Evolutionary conservation across 1,140 invertebrate genomes (phyloP).

Genomic region (Agrilus planipennis): DNA sequence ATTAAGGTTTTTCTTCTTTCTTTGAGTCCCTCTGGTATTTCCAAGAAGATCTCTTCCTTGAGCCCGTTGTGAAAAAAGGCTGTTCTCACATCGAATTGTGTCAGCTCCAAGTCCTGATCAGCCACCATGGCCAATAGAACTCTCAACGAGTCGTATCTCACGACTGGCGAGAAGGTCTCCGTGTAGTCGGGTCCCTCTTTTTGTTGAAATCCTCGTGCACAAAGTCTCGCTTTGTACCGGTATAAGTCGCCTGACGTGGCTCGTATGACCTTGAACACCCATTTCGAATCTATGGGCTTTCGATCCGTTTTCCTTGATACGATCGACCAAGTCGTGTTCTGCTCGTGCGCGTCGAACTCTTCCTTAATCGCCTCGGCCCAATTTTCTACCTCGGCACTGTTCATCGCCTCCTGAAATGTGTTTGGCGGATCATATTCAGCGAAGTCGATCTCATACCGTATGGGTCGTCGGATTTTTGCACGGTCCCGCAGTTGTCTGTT

Average conservation of each 20-base stretch:
- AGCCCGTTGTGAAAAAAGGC: slow-evolving; percentile 28
- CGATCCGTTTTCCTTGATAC: slow-evolving; percentile 19
- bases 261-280: slow-evolving; percentile 31
- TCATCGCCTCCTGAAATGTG: slow-evolving; percentile 12
- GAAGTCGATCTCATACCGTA: slow-evolving; percentile 7
- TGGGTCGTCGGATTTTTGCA: slow-evolving; percentile 2
- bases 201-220: slow-evolving; percentile 35
- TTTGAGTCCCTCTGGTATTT: slow-evolving; percentile 24
- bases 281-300: slow-evolving; percentile 27
- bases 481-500: too few relatives aligned
- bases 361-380: slow-evolving; percentile 22
- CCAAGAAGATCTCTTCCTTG: slow-evolving; percentile 31
- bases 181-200: slow-evolving; percentile 20
- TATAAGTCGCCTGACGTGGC: slow-evolving; percentile 18
- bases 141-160: slow-evolving; percentile 14
- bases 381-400: background rate
- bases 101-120: slow-evolving; percentile 6
- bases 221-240: slow-evolving; percentile 33
- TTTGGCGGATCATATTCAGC: slow-evolving; percentile 9
- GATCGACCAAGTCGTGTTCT: slow-evolving; percentile 25
- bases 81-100: slow-evolving; percentile 9
- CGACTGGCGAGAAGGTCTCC: slow-evolving; percentile 13
- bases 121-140: slow-evolving; percentile 14
- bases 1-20: too few relatives aligned
- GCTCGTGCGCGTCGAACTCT: slow-evolving; percentile 23